Percentiles rank a stretch among this genome's conserved stretches.
Conservation (phyloP, 2,113 vertebrate species). For the Hepsetus odoe region DNA sequence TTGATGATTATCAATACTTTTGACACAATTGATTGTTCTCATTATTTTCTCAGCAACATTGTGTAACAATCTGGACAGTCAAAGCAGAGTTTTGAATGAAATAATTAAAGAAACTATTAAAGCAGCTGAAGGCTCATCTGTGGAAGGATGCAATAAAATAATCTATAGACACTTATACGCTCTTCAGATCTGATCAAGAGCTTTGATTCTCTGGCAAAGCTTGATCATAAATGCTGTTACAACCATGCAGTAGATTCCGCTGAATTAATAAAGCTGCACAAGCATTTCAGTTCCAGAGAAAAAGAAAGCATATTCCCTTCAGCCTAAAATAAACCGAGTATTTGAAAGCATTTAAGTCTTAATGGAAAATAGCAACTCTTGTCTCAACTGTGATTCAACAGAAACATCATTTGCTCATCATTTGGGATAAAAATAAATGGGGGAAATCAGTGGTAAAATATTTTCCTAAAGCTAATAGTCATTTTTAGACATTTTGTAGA, state of each 20-base stretch:
- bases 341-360: not conserved
- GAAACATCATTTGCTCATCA: not conserved
- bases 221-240: slow-evolving; percentile 13
- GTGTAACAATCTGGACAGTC: not conserved
- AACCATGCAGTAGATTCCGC: slow-evolving; percentile 2
- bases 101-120: not conserved
- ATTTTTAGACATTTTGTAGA: too few species aligned
- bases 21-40: too few species aligned
- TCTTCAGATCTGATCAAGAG: slow-evolving; percentile 15
- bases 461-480: too few species aligned
- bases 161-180: not conserved
- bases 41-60: too few species aligned
- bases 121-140: not conserved
- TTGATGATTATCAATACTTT: too few species aligned
- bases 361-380: not conserved
- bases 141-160: not conserved
- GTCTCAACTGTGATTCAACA: not conserved
- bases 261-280: slow-evolving; percentile 11
- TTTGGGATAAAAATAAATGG: too few species aligned
- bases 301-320: not conserved
- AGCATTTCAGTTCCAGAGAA: not conserved
- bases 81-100: not conserved
- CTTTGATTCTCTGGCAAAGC: not conserved
- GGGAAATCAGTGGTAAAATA: not conserved
- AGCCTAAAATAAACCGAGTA: not conserved